Percentiles rank a stretch among this genome's conserved stretches.
phyloP scores from a whole-genome alignment of 2,797 vertebrate species.

The Mionectes olivaceus region DNA sequence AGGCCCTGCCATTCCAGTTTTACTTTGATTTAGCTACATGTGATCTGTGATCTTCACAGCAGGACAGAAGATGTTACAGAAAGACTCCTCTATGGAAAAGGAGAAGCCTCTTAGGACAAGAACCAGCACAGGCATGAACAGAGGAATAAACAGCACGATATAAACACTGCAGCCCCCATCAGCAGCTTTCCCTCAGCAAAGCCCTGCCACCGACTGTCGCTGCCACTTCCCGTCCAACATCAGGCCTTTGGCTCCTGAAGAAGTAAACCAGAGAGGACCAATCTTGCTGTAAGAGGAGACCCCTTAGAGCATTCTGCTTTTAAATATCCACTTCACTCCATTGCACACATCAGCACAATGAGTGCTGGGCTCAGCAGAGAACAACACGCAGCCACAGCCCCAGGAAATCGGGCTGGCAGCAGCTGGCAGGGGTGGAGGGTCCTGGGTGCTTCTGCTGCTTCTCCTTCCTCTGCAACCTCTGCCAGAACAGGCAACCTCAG shows the following conservation, averaged over 20 bases:
- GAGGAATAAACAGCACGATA: neutral
- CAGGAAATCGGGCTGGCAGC: neutral
- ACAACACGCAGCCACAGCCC: fast-evolving
- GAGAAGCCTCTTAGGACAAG: neutral
- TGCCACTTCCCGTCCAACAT: fast-evolving
- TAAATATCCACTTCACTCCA: neutral
- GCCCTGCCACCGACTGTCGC: neutral
- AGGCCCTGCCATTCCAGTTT: neutral
- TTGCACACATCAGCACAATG: fast-evolving
- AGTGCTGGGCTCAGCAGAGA: neutral
- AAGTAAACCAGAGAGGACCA: neutral
- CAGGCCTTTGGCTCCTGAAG: neutral
- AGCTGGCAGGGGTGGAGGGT: neutral
- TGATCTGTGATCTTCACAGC: neutral
- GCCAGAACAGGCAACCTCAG: neutral
- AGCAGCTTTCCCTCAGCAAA: fast-evolving
- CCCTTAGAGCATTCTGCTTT: neutral
- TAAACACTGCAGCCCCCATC: neutral
- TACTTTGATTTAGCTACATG: neutral
- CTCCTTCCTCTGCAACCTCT: neutral
- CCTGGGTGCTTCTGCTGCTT: neutral
- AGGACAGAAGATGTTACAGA: neutral
- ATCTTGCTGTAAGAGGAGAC: neutral
- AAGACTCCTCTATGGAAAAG: neutral
- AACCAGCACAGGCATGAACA: neutral